Conservation (phyloP, 1,140 invertebrate species). For the Eupeodes corollae region DNA sequence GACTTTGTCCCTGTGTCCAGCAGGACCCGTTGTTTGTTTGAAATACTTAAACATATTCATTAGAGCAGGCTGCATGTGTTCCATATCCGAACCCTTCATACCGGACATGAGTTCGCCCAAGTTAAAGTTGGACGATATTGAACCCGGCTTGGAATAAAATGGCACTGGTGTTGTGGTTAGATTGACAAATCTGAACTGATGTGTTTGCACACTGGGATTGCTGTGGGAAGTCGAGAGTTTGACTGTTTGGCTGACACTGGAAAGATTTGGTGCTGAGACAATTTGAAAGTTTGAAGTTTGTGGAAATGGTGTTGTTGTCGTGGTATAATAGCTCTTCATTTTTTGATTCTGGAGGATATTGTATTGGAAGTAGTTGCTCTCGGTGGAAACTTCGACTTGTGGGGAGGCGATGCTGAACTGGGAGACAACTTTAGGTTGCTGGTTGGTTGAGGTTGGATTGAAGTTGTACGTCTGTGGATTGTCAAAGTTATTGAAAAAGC, state of each 20-base stretch:
- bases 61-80: slow-evolving; percentile 22
- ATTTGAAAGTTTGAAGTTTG: slow-evolving; percentile 23
- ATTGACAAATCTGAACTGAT: too few relatives aligned
- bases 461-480: slow-evolving; percentile 11
- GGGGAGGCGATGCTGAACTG: slow-evolving; percentile 21
- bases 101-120: slow-evolving; percentile 31
- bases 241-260: background rate
- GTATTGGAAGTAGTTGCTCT: slow-evolving; percentile 33
- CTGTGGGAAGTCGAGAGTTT: background rate
- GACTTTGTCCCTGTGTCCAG: background rate
- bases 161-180: too few relatives aligned
- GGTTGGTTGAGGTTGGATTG: slow-evolving; percentile 3
- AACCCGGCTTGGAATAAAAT: slow-evolving; percentile 7
- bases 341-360: slow-evolving; percentile 33
- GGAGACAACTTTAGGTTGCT: slow-evolving; percentile 22
- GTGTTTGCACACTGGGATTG: background rate
- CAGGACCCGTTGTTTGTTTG: slow-evolving; percentile 19
- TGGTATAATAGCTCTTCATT: slow-evolving; percentile 25
- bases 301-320: slow-evolving; percentile 1
- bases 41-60: slow-evolving; percentile 31
- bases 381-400: slow-evolving; percentile 17
- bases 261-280: slow-evolving; percentile 22
- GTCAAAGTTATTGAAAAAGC: slow-evolving; percentile 42
- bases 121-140: slow-evolving; percentile 23
- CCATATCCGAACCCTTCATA: slow-evolving; percentile 22